phyloP scores from a whole-genome alignment of 2,797 vertebrate species.

The Gallinago solitaria region DNA sequence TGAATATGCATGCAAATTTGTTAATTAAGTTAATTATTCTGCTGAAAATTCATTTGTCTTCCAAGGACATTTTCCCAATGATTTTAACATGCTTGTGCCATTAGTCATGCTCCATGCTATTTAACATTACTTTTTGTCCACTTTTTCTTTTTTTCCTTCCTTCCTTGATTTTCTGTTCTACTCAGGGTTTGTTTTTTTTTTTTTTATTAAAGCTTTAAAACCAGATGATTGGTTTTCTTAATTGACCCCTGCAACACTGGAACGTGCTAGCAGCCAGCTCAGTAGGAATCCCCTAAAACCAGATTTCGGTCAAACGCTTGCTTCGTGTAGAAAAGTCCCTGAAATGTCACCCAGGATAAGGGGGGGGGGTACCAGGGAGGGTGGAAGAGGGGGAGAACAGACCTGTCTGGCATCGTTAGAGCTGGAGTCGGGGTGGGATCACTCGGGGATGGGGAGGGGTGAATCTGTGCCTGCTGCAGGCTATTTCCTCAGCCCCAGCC shows the following conservation, averaged over 20 bases:
- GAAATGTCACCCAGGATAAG: slow-evolving; percentile 69
- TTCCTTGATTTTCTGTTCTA: slow-evolving; percentile 57
- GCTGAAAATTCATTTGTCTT: slow-evolving; percentile 99
- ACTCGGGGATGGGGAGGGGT: slow-evolving; percentile 5
- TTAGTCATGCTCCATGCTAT: slow-evolving; percentile 98
- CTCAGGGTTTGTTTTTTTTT: not conserved
- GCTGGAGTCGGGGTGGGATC: slow-evolving; percentile 18
- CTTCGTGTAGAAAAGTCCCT: slow-evolving; percentile 49
- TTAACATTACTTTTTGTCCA: slow-evolving; percentile 95
- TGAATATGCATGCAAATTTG: slow-evolving; percentile 99
- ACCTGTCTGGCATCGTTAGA: slow-evolving; percentile 56
- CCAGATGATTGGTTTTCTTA: slow-evolving; percentile 68
- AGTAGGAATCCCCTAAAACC: slow-evolving; percentile 60
- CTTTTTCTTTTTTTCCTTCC: slow-evolving; percentile 80
- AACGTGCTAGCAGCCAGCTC: slow-evolving; percentile 69
- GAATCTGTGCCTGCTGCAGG: slow-evolving; percentile 67
- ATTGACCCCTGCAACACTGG: slow-evolving; percentile 67
- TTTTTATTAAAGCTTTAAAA: slow-evolving; percentile 71
- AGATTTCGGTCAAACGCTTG: slow-evolving; percentile 72
- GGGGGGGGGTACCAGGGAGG: not conserved
- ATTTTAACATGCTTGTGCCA: slow-evolving; percentile 99
- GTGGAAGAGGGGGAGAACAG: not conserved
- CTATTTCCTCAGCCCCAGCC: slow-evolving; percentile 23
- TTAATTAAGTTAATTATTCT: slow-evolving; percentile 99
- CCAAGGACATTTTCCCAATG: slow-evolving; percentile 99